phyloP scores from a whole-genome alignment of 2,888 invertebrate species.

The Pachliopta kotzebuea region DNA sequence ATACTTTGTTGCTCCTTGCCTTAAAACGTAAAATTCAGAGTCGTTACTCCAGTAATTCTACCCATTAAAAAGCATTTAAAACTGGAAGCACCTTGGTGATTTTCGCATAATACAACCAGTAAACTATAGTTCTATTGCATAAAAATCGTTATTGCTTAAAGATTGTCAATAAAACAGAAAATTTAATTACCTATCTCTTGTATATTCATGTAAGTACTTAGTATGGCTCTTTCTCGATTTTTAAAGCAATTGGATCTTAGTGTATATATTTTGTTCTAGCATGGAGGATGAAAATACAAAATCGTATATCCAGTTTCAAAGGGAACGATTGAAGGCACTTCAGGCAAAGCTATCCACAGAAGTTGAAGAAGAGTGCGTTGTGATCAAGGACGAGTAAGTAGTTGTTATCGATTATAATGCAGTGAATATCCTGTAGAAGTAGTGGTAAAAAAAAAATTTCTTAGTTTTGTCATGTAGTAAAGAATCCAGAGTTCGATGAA shows the following conservation, averaged over 20 bases:
- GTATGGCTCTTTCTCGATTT: neutral
- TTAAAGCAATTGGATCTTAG: neutral
- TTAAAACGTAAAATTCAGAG: no score
- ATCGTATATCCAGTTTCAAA: constrained; percentile 64
- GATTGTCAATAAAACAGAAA: no score
- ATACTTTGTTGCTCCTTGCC: no score
- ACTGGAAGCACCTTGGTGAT: no score
- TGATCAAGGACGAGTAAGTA: constrained; percentile 63
- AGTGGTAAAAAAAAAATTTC: no score
- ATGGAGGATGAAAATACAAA: constrained; percentile 62
- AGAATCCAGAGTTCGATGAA: no score
- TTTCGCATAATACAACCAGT: neutral
- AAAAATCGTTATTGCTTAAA: neutral
- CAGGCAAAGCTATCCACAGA: constrained; percentile 61
- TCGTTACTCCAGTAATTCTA: no score
- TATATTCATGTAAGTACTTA: neutral
- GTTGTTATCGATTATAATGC: neutral
- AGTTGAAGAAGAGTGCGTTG: constrained; percentile 54
- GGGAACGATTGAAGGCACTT: constrained; percentile 62
- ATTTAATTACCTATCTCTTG: neutral
- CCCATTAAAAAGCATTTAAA: no score
- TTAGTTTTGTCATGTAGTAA: no score
- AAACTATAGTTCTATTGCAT: neutral
- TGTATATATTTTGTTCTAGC: constrained; percentile 41
- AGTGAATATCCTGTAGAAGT: neutral